These are phyloP conservation scores for Spinibarbus caldwelli DNA, from an alignment of 2,797 vertebrate species.

Conservation along the genomic window DNA sequence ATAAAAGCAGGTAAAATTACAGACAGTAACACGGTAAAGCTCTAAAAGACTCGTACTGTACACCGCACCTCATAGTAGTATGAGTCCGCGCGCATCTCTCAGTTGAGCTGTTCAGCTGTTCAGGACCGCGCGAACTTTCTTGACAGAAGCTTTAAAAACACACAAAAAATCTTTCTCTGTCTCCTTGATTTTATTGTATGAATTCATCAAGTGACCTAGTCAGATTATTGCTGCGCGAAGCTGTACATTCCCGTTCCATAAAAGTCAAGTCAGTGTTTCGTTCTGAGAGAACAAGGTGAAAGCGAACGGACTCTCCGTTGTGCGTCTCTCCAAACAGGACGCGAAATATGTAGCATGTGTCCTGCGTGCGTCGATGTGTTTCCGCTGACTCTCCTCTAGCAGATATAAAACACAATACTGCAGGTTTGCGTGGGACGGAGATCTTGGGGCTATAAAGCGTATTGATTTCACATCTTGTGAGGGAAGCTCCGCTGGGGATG, in stretches of 20 bases:
- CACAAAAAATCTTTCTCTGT: neutral
- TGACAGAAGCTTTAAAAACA: neutral
- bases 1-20: constrained; percentile 7
- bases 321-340: neutral
- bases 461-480: constrained; percentile 1
- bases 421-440: constrained; percentile 9
- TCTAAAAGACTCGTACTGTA: neutral
- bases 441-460: neutral
- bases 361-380: neutral
- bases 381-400: neutral
- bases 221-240: neutral
- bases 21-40: neutral
- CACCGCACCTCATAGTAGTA: constrained; percentile 2
- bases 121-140: constrained; percentile 27
- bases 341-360: constrained; percentile 13
- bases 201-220: neutral
- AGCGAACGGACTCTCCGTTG: constrained; percentile 7
- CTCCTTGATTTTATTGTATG: neutral
- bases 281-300: neutral
- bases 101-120: neutral
- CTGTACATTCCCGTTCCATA: constrained; percentile 1
- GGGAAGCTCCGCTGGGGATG: neutral
- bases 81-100: neutral
- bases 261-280: neutral
- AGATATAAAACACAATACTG: neutral